phyloP scores from a whole-genome alignment of 2,888 invertebrate genomes.

The Cerastis leucographa region DNA sequence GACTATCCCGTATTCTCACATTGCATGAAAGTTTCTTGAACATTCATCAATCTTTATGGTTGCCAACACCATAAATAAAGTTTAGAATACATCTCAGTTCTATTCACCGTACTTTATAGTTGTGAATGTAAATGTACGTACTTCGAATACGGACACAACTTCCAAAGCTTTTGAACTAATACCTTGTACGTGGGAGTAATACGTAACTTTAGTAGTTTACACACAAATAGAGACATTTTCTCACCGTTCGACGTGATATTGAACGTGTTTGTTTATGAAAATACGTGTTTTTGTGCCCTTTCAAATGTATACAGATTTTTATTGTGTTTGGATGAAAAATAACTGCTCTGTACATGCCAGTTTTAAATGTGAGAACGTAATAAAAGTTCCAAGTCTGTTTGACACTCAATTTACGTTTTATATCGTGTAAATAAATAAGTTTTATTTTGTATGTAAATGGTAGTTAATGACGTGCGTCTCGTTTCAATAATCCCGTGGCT shows the following conservation, averaged over 20 bases:
- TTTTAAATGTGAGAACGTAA: conserved; percentile 48
- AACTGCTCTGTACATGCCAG: conserved; percentile 50
- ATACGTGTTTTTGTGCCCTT: conserved; percentile 74
- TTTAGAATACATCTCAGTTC: conserved; percentile 61
- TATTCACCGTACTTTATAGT: conserved; percentile 66
- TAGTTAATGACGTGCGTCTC: conserved; percentile 62
- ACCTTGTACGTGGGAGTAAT: conserved; percentile 78
- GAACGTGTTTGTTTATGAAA: conserved; percentile 78
- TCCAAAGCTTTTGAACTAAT: conserved; percentile 61
- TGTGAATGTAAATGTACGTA: conserved; percentile 66
- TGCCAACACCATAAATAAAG: conserved; percentile 62
- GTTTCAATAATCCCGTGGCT: conserved; percentile 76
- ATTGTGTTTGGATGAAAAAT: conserved; percentile 72
- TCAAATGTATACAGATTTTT: conserved; percentile 68
- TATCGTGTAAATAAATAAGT: conserved; percentile 59
- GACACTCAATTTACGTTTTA: conserved; percentile 65
- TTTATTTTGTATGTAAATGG: conserved; percentile 63
- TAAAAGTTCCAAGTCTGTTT: conserved; percentile 65
- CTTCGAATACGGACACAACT: conserved; percentile 65
- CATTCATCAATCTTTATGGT: conserved; percentile 64
- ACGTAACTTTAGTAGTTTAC: conserved; percentile 77
- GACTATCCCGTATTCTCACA: conserved; percentile 57
- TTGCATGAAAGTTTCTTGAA: conserved; percentile 46
- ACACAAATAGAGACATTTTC: conserved; percentile 84
- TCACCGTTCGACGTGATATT: conserved; percentile 80